A percentile compares a stretch with the other conserved stretches of the same genome.
Evolutionary conservation across 2,797 vertebrate genomes (phyloP).

Genomic region (Macroramphosus scolopax): DNA sequence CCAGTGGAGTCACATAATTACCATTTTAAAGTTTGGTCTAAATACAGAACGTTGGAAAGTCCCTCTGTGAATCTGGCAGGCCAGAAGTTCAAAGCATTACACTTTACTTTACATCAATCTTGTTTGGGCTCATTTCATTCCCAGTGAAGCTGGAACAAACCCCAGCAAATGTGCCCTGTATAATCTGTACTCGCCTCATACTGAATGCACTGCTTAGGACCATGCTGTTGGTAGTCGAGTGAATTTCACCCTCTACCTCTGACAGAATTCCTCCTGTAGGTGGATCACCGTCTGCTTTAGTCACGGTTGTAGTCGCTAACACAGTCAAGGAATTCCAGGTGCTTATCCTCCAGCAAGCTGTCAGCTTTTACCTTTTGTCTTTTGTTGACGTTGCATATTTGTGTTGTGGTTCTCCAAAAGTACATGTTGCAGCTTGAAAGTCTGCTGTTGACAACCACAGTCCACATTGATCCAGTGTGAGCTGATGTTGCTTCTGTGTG

Average conservation of each 20-base stretch:
- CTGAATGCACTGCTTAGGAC: too few relatives aligned
- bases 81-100: constrained; percentile 37
- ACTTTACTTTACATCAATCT: constrained; percentile 32
- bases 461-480: constrained; percentile 4
- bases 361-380: constrained; percentile 16
- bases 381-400: constrained; percentile 20
- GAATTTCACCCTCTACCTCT: constrained; percentile 5
- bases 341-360: constrained; percentile 30
- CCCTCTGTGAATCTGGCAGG: constrained; percentile 33
- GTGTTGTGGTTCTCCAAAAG: neutral
- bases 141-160: constrained; percentile 33
- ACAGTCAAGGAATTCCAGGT: constrained; percentile 44
- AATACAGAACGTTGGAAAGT: constrained; percentile 55
- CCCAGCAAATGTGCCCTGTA: constrained; percentile 10
- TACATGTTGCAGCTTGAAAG: constrained; percentile 34
- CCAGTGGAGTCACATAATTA: constrained; percentile 45
- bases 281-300: constrained; percentile 24
- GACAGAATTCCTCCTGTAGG: constrained; percentile 26
- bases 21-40: constrained; percentile 42
- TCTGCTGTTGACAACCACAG: constrained; percentile 8
- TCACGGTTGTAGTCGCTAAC: constrained; percentile 20
- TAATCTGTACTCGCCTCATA: constrained; percentile 33
- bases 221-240: too few relatives aligned
- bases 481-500: constrained; percentile 15
- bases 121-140: constrained; percentile 33